phyloP scores from a whole-genome alignment of 2,888 invertebrate species.

The Harpalus rubripes region DNA sequence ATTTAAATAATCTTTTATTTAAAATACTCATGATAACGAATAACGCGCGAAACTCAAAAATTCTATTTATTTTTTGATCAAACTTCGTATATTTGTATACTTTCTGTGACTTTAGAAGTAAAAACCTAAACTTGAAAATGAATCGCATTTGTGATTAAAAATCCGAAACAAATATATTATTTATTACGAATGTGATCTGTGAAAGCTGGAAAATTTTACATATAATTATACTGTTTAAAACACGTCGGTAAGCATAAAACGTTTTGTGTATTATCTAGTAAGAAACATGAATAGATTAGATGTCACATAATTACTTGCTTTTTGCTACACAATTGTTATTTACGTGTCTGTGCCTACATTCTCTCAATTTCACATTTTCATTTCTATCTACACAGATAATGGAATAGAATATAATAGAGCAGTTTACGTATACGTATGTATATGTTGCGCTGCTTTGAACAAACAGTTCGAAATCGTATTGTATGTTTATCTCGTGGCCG shows the following conservation, averaged over 20 bases:
- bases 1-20: too few relatives aligned
- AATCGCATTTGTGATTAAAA: not conserved
- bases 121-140: not conserved
- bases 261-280: not conserved
- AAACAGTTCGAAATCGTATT: not conserved
- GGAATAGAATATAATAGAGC: not conserved
- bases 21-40: too few relatives aligned
- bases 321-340: conserved; percentile 20
- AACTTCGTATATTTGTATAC: not conserved
- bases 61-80: too few relatives aligned
- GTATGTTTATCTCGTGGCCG: too few relatives aligned
- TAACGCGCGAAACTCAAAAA: too few relatives aligned
- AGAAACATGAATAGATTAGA: not conserved
- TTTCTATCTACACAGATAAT: conserved; percentile 5
- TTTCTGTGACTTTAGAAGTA: not conserved
- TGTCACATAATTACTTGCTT: not conserved
- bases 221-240: conserved; percentile 10
- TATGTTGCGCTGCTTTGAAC: too few relatives aligned
- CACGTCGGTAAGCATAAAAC: not conserved
- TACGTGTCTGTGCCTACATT: not conserved
- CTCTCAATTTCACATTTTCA: conserved; percentile 15
- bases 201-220: conserved; percentile 1
- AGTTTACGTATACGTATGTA: too few relatives aligned
- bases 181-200: not conserved
- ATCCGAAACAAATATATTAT: not conserved